Conservation (phyloP, 2,113 vertebrate genomes). For the Rhinolophus ferrumequinum region DNA sequence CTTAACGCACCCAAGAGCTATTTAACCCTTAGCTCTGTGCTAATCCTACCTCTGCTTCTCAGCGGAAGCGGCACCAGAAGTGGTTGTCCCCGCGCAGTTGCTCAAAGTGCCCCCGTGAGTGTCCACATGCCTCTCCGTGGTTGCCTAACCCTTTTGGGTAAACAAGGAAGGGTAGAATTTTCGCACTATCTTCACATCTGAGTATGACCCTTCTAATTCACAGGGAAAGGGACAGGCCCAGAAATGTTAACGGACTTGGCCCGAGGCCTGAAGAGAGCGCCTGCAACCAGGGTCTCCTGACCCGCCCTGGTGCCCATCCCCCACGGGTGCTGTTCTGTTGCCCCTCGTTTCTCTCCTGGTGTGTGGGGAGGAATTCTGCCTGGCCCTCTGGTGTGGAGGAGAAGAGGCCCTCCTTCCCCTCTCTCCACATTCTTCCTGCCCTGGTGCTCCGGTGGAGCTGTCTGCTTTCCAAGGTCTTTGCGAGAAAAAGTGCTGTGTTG, state of each 20-base stretch:
- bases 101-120: not conserved
- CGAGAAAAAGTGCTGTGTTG: rapidly evolving
- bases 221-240: not conserved
- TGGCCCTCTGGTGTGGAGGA: not conserved
- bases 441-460: not conserved
- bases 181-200: not conserved
- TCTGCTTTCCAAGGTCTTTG: not conserved
- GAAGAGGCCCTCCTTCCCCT: not conserved
- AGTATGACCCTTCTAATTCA: not conserved
- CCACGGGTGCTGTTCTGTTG: rapidly evolving
- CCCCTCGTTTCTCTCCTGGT: not conserved
- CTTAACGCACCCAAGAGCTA: conserved; percentile 48
- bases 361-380: not conserved
- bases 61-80: not conserved
- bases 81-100: not conserved
- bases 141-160: not conserved
- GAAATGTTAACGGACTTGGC: not conserved
- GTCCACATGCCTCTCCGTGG: not conserved
- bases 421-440: not conserved
- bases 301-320: rapidly evolving
- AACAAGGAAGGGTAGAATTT: not conserved
- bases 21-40: conserved; percentile 64
- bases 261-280: not conserved
- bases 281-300: not conserved
- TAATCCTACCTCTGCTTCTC: not conserved